Conservation (phyloP, 2,888 invertebrate genomes). For the Polylopha cassiicola region DNA sequence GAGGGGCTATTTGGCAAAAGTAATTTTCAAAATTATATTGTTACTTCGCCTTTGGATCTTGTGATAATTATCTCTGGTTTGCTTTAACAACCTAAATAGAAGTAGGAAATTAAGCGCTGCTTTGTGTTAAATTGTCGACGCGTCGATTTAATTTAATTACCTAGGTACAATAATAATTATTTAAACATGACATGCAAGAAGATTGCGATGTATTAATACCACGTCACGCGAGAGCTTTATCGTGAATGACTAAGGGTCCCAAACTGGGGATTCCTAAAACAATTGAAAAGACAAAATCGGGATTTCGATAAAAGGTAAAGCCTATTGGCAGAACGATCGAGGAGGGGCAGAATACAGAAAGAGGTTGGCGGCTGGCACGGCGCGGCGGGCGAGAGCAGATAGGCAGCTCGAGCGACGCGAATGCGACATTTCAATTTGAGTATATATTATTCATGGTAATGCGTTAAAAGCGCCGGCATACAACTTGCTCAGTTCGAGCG, state of each 20-base stretch:
- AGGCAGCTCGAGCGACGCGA: constrained; percentile 67
- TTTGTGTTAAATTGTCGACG: constrained; percentile 46
- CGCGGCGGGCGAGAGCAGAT: constrained; percentile 51
- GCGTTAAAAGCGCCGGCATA: constrained; percentile 73
- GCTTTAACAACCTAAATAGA: constrained; percentile 67
- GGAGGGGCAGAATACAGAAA: constrained; percentile 57
- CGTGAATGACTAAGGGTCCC: constrained; percentile 9
- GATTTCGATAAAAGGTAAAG: constrained; percentile 62
- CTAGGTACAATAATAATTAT: constrained; percentile 13
- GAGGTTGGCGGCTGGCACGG: constrained; percentile 35
- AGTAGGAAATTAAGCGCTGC: constrained; percentile 53
- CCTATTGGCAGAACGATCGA: constrained; percentile 60
- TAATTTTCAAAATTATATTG: constrained; percentile 69
- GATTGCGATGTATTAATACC: constrained; percentile 7
- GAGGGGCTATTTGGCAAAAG: constrained; percentile 57
- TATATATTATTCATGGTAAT: constrained; percentile 77
- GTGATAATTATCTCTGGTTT: constrained; percentile 67
- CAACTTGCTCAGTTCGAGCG: constrained; percentile 56
- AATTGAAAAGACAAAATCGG: constrained; percentile 31
- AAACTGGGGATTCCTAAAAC: constrained; percentile 22
- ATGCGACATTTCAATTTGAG: constrained; percentile 76
- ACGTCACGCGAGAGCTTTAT: constrained; percentile 1
- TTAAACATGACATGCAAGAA: constrained; percentile 12
- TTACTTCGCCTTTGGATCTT: constrained; percentile 65
- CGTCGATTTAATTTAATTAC: constrained; percentile 13